Conservation (phyloP, 2,888 invertebrate species). For the Perdita meconis region DNA sequence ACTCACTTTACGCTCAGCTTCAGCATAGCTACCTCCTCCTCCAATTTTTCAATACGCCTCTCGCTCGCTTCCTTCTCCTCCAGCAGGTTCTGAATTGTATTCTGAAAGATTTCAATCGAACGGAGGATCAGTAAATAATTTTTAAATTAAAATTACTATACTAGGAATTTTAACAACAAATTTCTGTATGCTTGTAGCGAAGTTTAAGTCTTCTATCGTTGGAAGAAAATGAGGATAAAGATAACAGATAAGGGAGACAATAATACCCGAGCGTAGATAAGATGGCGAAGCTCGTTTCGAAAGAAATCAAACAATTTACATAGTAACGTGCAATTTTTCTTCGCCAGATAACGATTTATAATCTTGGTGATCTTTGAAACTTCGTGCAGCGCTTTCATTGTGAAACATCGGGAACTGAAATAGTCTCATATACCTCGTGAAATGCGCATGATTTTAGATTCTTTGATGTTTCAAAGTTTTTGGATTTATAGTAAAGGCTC, state of each 20-base stretch:
- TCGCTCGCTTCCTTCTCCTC: constrained; percentile 77
- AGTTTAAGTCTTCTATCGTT: constrained; percentile 1
- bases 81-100: constrained; percentile 74
- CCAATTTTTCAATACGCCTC: constrained; percentile 76
- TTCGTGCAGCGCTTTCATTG: neutral
- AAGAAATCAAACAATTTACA: constrained; percentile 58
- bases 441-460: no score
- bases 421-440: no score
- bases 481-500: no score
- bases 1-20: constrained; percentile 81
- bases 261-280: constrained; percentile 49
- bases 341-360: constrained; percentile 47
- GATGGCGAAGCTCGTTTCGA: constrained; percentile 39
- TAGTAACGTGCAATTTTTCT: constrained; percentile 43
- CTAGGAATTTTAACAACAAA: neutral
- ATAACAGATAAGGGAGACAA: constrained; percentile 55
- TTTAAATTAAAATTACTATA: no score
- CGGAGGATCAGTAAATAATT: no score
- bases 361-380: neutral
- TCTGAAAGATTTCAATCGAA: constrained; percentile 64
- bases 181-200: neutral
- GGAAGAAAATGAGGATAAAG: constrained; percentile 49
- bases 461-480: no score
- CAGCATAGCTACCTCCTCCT: constrained; percentile 77
- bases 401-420: no score